Percentiles rank a stretch among this genome's conserved stretches.
Conservation (phyloP, 1,140 invertebrate species). For the Bombus pyrosoma region DNA sequence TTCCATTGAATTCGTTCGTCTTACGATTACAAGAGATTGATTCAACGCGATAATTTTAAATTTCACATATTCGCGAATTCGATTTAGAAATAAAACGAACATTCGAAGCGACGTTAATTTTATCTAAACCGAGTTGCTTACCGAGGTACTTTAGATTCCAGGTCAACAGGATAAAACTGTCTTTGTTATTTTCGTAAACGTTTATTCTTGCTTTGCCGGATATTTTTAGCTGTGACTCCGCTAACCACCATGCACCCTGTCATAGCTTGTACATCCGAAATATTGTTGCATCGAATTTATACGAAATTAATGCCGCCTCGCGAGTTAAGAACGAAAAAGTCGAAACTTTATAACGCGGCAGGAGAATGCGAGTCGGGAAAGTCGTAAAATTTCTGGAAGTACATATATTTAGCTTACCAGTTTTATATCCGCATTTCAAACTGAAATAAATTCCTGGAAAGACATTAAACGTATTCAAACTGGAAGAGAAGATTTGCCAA, state of each 20-base stretch:
- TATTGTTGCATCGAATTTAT: not conserved
- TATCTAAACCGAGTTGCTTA: slow-evolving; percentile 8
- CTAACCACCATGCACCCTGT: slow-evolving; percentile 8
- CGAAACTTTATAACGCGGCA: not conserved
- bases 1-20: not conserved
- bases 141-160: slow-evolving; percentile 41
- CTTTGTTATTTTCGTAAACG: slow-evolving; percentile 52
- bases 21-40: not conserved
- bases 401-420: not conserved
- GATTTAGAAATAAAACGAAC: not conserved
- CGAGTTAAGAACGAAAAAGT: not conserved
- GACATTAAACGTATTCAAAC: not conserved
- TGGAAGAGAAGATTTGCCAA: not conserved
- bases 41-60: not conserved
- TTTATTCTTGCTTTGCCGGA: slow-evolving; percentile 33
- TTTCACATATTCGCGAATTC: not conserved
- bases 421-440: not conserved
- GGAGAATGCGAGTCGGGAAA: not conserved
- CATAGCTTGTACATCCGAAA: not conserved
- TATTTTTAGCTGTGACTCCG: slow-evolving; percentile 34
- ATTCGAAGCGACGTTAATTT: slow-evolving; percentile 26
- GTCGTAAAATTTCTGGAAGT: not conserved
- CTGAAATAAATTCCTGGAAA: not conserved
- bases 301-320: not conserved
- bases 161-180: slow-evolving; percentile 51